These are phyloP conservation scores for Bagarius yarrelli DNA, from an alignment of 2,113 vertebrate species.

Conservation along the genomic window DNA sequence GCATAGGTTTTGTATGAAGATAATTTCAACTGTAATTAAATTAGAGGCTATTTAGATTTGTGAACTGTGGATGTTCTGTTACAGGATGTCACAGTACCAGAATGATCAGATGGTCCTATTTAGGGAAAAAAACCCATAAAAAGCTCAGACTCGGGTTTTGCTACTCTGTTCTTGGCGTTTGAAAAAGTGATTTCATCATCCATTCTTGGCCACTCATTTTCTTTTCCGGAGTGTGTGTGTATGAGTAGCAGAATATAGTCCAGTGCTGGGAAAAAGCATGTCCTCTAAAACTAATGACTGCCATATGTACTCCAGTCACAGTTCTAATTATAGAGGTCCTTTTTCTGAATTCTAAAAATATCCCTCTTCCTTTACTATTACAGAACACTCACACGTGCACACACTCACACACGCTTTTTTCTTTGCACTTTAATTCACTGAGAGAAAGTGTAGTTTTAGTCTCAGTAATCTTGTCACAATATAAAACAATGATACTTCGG, in stretches of 20 bases:
- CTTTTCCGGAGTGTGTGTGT: conserved; percentile 7
- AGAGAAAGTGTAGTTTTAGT: neutral
- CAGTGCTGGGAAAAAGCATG: conserved; percentile 37
- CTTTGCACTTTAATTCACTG: neutral
- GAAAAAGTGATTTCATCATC: conserved; percentile 1
- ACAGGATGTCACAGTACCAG: neutral
- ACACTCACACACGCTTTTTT: neutral
- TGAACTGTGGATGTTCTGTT: neutral
- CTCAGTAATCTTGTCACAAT: too few species aligned
- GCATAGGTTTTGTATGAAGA: neutral
- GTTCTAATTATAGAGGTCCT: conserved; percentile 53
- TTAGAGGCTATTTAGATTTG: neutral
- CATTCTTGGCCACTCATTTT: conserved; percentile 16
- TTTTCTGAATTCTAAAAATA: conserved; percentile 54
- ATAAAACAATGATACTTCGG: too few species aligned
- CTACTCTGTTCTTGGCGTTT: neutral
- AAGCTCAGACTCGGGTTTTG: neutral
- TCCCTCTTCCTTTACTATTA: conserved; percentile 41
- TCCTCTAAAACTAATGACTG: conserved; percentile 49
- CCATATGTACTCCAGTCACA: conserved; percentile 47
- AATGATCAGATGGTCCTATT: neutral
- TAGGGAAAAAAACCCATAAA: too few species aligned
- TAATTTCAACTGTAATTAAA: neutral
- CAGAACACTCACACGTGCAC: conserved; percentile 30
- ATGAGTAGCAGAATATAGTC: conserved; percentile 21